Conservation (phyloP, 1,140 invertebrate species). For the Drosophila erecta region DNA sequence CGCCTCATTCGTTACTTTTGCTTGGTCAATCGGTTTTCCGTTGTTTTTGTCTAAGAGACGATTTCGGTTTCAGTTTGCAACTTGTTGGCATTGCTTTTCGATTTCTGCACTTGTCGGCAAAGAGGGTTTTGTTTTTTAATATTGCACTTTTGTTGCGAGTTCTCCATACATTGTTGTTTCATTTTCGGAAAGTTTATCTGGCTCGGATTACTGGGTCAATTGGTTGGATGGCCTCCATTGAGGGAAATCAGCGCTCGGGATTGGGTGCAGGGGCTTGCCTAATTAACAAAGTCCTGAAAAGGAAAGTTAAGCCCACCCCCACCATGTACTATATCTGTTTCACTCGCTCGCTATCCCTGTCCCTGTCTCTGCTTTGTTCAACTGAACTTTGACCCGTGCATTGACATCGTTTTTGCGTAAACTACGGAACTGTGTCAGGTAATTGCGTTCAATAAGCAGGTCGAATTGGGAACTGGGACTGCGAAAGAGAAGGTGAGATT, state of each 20-base stretch:
- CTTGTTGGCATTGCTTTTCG: constrained; percentile 69
- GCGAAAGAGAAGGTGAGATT: constrained; percentile 1
- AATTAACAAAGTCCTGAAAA: constrained; percentile 74
- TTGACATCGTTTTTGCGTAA: constrained; percentile 72
- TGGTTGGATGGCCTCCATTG: constrained; percentile 29
- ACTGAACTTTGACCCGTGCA: constrained; percentile 74
- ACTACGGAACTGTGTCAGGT: constrained; percentile 70
- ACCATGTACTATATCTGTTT: neutral
- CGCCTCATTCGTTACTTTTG: neutral
- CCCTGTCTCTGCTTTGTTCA: constrained; percentile 5
- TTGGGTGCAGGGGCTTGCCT: constrained; percentile 44
- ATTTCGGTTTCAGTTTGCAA: constrained; percentile 48
- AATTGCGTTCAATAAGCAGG: constrained; percentile 82
- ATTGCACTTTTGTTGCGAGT: constrained; percentile 38
- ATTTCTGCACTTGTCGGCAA: constrained; percentile 45
- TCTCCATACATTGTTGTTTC: neutral
- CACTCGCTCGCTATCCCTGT: neutral
- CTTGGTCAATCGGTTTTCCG: neutral
- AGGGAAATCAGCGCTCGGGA: constrained; percentile 34
- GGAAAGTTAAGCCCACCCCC: constrained; percentile 26
- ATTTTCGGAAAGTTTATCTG: constrained; percentile 57
- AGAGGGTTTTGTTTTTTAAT: constrained; percentile 48
- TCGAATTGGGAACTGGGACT: constrained; percentile 41
- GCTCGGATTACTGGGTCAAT: constrained; percentile 61
- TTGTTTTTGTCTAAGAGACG: constrained; percentile 18